Evolutionary conservation across 2,797 vertebrate species (phyloP).

Genomic region (Falco columbarius): DNA sequence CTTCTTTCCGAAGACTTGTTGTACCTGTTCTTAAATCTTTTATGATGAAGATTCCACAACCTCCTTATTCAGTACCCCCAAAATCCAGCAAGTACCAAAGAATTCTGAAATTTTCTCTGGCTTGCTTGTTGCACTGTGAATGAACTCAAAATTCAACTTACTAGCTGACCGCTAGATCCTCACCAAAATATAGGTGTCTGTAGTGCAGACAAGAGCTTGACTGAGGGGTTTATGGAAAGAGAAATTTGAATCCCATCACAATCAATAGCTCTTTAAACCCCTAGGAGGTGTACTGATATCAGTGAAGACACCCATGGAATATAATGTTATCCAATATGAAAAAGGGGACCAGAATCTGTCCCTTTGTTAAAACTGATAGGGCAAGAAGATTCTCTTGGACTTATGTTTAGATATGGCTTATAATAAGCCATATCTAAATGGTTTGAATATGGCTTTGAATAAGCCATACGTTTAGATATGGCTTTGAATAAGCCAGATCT

Average conservation of each 20-base stretch:
- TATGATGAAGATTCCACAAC: not conserved
- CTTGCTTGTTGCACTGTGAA: not conserved
- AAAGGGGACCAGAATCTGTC: not conserved
- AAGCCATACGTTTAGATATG: not conserved
- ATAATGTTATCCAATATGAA: not conserved
- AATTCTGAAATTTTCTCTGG: not conserved
- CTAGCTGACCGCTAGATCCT: not conserved
- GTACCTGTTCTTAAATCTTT: not conserved
- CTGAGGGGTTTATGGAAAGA: not conserved
- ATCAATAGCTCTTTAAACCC: not conserved
- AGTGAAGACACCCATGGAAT: not conserved
- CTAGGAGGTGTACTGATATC: not conserved
- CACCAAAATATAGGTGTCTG: not conserved
- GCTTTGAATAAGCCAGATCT: not conserved
- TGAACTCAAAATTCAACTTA: not conserved
- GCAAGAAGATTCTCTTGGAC: not conserved
- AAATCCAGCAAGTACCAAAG: not conserved
- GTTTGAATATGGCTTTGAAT: not conserved
- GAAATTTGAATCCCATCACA: not conserved
- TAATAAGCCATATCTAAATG: not conserved
- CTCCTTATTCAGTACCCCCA: not conserved
- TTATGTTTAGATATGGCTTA: not conserved
- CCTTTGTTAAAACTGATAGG: not conserved
- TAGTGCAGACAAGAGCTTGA: not conserved
- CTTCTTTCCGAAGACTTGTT: not conserved